Conservation (phyloP, 2,888 invertebrate species). For the Timema podura region DNA sequence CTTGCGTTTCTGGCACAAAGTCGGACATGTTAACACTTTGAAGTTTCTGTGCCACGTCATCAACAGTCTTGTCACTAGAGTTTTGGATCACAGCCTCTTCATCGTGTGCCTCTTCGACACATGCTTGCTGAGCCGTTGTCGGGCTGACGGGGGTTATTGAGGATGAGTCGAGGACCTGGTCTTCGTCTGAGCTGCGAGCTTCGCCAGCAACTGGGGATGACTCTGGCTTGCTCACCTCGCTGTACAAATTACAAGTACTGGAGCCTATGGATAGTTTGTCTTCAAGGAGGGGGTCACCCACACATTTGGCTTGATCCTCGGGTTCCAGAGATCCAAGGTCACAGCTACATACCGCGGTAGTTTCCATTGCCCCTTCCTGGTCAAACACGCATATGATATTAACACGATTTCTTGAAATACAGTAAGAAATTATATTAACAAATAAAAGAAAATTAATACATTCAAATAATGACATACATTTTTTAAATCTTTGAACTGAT, state of each 20-base stretch:
- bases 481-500: too few relatives aligned
- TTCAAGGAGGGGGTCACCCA: conserved; percentile 8
- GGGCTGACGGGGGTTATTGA: background rate
- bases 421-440: too few relatives aligned
- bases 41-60: background rate
- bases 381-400: too few relatives aligned
- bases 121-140: background rate
- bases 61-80: background rate
- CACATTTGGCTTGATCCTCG: conserved; percentile 21
- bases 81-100: background rate
- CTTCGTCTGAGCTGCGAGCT: conserved; percentile 45
- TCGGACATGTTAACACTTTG: background rate
- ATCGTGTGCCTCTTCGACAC: background rate
- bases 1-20: background rate
- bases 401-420: too few relatives aligned
- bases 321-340: conserved; percentile 25
- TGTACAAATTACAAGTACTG: conserved; percentile 29
- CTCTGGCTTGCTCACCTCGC: conserved; percentile 27
- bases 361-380: background rate
- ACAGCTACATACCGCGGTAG: conserved; percentile 28
- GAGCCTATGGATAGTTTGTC: conserved; percentile 25
- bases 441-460: too few relatives aligned
- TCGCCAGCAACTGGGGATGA: conserved; percentile 20
- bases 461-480: too few relatives aligned
- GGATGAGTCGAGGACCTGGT: background rate